These are phyloP conservation scores for Drepana arcuata DNA, from an alignment of 1,140 invertebrate species.

Conservation along the genomic window DNA sequence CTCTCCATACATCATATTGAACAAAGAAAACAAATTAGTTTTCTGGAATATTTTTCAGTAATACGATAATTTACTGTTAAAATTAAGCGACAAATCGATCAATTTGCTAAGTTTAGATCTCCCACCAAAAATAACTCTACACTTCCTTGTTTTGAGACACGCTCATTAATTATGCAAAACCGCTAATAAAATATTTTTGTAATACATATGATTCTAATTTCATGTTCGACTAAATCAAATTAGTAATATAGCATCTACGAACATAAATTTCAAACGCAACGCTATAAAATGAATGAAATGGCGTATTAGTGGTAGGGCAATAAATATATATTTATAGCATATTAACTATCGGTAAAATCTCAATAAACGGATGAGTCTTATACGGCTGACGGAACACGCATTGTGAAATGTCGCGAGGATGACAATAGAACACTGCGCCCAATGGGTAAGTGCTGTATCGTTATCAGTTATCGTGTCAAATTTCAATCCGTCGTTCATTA, in stretches of 20 bases:
- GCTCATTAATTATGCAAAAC: conserved; percentile 40
- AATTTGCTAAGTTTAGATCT: neutral
- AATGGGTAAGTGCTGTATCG: too few relatives aligned
- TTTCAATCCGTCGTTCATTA: too few relatives aligned
- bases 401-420: conserved; percentile 27
- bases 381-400: conserved; percentile 26
- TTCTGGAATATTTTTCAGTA: too few relatives aligned
- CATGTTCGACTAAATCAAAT: conserved; percentile 54
- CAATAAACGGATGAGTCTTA: conserved; percentile 46
- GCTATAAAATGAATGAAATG: conserved; percentile 57
- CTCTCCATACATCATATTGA: too few relatives aligned
- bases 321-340: conserved; percentile 62
- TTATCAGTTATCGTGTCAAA: too few relatives aligned
- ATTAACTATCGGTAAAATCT: conserved; percentile 58
- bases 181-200: too few relatives aligned
- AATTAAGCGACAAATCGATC: too few relatives aligned
- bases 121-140: neutral
- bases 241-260: conserved; percentile 34
- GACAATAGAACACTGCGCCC: conserved; percentile 19
- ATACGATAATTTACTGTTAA: too few relatives aligned
- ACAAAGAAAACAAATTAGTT: too few relatives aligned
- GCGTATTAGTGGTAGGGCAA: conserved; percentile 43
- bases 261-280: conserved; percentile 45
- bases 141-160: neutral
- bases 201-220: too few relatives aligned